These are phyloP conservation scores for Epinephelus malabaricus DNA, from an alignment of 2,797 vertebrate genomes.

Conservation along the genomic window DNA sequence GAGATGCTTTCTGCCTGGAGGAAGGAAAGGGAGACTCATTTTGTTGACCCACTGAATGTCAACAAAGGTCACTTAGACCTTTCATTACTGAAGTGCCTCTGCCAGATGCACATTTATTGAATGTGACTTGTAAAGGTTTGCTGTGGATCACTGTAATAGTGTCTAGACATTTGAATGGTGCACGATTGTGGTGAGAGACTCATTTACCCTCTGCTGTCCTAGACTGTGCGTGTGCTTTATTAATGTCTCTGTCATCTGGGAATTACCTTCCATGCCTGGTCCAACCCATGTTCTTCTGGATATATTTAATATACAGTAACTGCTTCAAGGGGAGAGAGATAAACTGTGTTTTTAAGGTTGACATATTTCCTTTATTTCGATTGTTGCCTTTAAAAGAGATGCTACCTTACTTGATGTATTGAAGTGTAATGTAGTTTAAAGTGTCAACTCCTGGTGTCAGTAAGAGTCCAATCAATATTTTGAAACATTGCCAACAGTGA, in stretches of 20 bases:
- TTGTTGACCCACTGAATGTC: constrained; percentile 51
- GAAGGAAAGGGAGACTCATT: constrained; percentile 39
- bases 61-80: constrained; percentile 53
- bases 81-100: constrained; percentile 44
- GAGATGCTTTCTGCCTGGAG: constrained; percentile 46
- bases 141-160: not conserved
- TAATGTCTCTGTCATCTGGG: constrained; percentile 15
- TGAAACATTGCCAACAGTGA: constrained; percentile 3
- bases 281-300: not conserved
- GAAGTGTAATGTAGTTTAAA: not conserved
- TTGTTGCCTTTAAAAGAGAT: not conserved
- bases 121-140: constrained; percentile 30
- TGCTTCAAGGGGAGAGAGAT: not conserved
- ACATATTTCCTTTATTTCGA: not conserved
- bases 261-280: not conserved
- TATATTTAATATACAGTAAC: not conserved
- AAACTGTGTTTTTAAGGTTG: not conserved
- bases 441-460: constrained; percentile 25
- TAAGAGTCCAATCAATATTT: constrained; percentile 26
- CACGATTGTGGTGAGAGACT: not conserved
- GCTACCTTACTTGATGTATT: not conserved
- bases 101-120: constrained; percentile 34
- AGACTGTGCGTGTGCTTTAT: not conserved
- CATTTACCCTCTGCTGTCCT: constrained; percentile 16
- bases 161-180: constrained; percentile 23